These are phyloP conservation scores for Argopecten irradians DNA, from an alignment of 1,140 invertebrate species.

Conservation along the genomic window DNA sequence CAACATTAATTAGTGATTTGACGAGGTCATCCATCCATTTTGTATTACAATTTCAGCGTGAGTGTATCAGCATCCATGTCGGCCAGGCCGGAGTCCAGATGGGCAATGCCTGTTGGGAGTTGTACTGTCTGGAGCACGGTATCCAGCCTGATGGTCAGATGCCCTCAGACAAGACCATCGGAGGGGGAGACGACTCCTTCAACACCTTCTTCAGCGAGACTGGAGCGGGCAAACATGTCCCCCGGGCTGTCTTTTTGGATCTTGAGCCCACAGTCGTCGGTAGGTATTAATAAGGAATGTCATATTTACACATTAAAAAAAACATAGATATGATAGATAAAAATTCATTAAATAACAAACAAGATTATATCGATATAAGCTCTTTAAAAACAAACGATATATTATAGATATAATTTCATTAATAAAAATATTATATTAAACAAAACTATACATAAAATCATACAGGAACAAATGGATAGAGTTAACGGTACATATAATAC, in stretches of 20 bases:
- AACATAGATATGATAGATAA: too few relatives aligned
- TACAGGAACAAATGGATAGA: too few relatives aligned
- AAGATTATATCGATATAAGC: too few relatives aligned
- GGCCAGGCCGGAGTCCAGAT: slow-evolving; percentile 93
- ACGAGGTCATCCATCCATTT: neutral
- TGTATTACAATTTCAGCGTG: slow-evolving; percentile 75
- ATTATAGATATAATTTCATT: too few relatives aligned
- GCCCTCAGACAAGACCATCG: slow-evolving; percentile 64
- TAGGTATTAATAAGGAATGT: too few relatives aligned
- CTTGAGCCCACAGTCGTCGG: slow-evolving; percentile 64
- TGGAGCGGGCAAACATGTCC: slow-evolving; percentile 76
- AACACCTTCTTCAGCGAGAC: slow-evolving; percentile 66
- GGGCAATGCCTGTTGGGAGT: slow-evolving; percentile 83
- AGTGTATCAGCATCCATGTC: slow-evolving; percentile 91
- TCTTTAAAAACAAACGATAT: too few relatives aligned
- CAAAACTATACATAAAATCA: too few relatives aligned
- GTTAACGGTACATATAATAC: too few relatives aligned
- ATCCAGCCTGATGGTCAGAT: slow-evolving; percentile 89
- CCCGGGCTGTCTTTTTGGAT: slow-evolving; percentile 79
- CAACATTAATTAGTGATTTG: neutral
- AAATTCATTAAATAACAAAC: too few relatives aligned
- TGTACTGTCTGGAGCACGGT: slow-evolving; percentile 83
- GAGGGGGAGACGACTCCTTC: slow-evolving; percentile 56
- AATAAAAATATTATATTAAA: too few relatives aligned
- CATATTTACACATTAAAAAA: too few relatives aligned